Evolutionary conservation across 2,113 vertebrate species (phyloP), one percentile per base, ranked within the genome.

Genomic region (Bubalus kerabau): DNA sequence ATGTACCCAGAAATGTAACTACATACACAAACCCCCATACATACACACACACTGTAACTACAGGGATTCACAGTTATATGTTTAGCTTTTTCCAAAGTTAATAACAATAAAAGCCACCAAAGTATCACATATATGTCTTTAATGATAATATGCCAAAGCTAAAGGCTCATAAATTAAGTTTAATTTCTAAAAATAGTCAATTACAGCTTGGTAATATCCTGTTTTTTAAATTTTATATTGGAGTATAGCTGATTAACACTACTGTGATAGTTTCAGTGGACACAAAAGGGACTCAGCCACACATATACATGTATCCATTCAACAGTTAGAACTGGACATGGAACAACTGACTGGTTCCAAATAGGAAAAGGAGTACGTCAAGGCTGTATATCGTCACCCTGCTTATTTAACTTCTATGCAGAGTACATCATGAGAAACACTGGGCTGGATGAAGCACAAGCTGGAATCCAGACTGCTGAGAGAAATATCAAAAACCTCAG

Each of bases 171-270:
- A 71, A 71, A 40, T 40, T 83, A 98, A 98, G 98, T 96, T 98
- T 97, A 97, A 98, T 98, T 98, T 98, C 98, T 98, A 98, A 98
- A 97, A 98, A 98, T 5, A 94, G 91, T 98, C 98, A 98, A 97
- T 98, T 98, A 98, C 50, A 97, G 80, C 76, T 88, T 32, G 13
- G 93, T 96, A 97, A 96, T 1, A 95, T 46, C 90, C 90, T 98
- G 60, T 6, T 91, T 19, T 43, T 43, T 26, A 24, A 14, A 76
- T 43, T 76, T 43, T 76, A 76, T 26, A 76, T 14, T 40, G 36
- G 23, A 76, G 23, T 76, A 76, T 24, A 76, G 36, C 71, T 40
- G 71, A 62, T 62, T 62, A 62, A 62, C 60, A 62, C 11, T 62
- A 30, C 11, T 30, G 60, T 30, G 60, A 76, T 7, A 76, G 36